Base-by-base conservation (phyloP, 2,113 vertebrate species). In the Oreochromis aureus region DNA sequence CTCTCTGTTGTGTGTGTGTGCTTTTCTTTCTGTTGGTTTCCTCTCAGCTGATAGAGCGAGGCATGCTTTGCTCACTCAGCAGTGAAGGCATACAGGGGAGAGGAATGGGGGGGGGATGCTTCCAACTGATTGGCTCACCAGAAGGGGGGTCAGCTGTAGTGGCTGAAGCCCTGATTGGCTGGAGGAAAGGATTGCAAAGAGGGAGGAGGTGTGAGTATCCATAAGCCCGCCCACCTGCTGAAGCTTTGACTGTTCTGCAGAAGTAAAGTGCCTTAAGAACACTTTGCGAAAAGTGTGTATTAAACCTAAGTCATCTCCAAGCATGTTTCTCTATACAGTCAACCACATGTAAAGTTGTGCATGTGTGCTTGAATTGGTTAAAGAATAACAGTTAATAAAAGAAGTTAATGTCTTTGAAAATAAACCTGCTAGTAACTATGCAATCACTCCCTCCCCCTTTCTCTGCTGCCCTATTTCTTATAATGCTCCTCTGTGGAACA, bases 61-160 rank as follows among this genome's bases (percentile, higher is more conserved):
- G 94, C 93, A 58, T 95, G 95, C 93, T 95, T 95, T 95, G 95
- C 96, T 94, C 95, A 94, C 95, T 96, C 96, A 96, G 96, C 95
- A 96, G 88, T 93, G 94, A 96, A 92, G 92, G 93, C 95, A 95
- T 89, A 92, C 89, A 92, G 92, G 85, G 71, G 53, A 80, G 80
- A 81, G 76, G 51, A 36, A 48, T n/a, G n/a, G 55, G 78, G 79
- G 13, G 19, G 9, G 2, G 7, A 5, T 10, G 41, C 30, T 36
- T 32, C 18, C 10, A 66, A 56, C 76, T 83, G 86, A 94, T 94
- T 94, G 94, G 95, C 36, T 83, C 48, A 46, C 80, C 22, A 39
- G 86, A 82, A 88, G 85, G 88, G 93, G 92, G 89, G 92, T 89
- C 87, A 91, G 88, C 83, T 82, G 78, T 82, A 83, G 61, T 81